Conservation (phyloP, 2,113 vertebrate genomes). For the Ctenodactylus gundi region DNA sequence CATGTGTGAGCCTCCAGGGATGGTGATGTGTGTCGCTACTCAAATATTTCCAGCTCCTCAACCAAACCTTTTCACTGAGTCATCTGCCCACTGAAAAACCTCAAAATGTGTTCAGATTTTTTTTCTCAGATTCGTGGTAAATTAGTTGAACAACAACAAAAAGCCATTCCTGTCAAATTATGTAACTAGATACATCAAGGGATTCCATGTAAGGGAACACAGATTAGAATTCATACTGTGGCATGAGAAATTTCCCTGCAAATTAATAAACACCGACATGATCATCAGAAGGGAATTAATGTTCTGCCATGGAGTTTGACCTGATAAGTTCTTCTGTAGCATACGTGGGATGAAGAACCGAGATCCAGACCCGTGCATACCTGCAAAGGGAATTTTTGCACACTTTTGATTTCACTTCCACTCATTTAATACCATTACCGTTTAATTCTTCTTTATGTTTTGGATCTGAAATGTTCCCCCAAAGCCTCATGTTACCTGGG, state of each 20-base stretch:
- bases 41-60: conserved; percentile 32
- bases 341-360: background rate
- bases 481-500: no score
- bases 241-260: background rate
- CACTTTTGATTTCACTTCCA: background rate
- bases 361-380: background rate
- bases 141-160: background rate
- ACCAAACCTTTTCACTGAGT: conserved; percentile 35
- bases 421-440: background rate
- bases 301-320: background rate
- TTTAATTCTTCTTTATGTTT: no score
- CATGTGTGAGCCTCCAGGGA: background rate
- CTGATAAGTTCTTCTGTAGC: background rate
- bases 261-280: background rate
- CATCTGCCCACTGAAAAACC: conserved; percentile 46
- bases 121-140: background rate
- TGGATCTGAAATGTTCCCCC: no score
- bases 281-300: background rate
- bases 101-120: conserved; percentile 40
- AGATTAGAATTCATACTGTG: background rate
- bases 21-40: conserved; percentile 7
- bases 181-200: background rate
- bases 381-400: background rate
- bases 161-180: background rate
- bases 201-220: background rate